Base-by-base conservation (phyloP, 1,140 invertebrate genomes). In the Scaptomyza hsui region DNA sequence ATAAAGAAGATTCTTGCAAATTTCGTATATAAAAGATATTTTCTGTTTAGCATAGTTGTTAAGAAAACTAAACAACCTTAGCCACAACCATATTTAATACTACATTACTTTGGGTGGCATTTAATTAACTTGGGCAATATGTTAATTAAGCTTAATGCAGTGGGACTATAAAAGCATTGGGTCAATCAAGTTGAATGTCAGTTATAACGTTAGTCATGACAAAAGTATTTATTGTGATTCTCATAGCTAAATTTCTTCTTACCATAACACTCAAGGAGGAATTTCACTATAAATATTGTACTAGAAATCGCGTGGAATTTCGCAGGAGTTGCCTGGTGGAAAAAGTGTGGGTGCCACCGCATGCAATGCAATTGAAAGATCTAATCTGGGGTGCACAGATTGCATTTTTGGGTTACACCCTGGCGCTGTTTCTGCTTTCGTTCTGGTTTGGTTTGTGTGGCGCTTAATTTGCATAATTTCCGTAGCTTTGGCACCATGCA, bases 401-500 rank as follows among this genome's bases (percentile, higher is more conserved):
- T 47, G 24, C 63, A 16, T 35, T 41, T 26, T 29, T 68, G 41
- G 63, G 62, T 12, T 72, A 53, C 37, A 26, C 39, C 13, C 15
- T 60, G 6, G 39, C 18, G 1, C 32, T 59, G 55, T 26, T 37
- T 9, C n/a, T n/a, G 21, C 32, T 15, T 53, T 60, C 7, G 32
- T 16, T 47, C 13, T 72, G 24, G 63, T 48, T 9, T 65, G 29
- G 44, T 10, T 71, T 16, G 5, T 51, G 12, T 16, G 49, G 18
- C 32, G 47, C 13, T 32, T 37, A 51, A 71, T 71, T 71, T 71
- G 68, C 52, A 71, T 71, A 71, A 71, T 64, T 63, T 39, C 19
- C 49, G 44, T 44, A 35, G 44, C 10, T 49, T 67, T 60, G 13
- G 55, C 67, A 32, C 32, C 24, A 47, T 49, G 59, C 35, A 70